Conservation (phyloP, 2,888 invertebrate genomes). For the Mermis nigrescens region DNA sequence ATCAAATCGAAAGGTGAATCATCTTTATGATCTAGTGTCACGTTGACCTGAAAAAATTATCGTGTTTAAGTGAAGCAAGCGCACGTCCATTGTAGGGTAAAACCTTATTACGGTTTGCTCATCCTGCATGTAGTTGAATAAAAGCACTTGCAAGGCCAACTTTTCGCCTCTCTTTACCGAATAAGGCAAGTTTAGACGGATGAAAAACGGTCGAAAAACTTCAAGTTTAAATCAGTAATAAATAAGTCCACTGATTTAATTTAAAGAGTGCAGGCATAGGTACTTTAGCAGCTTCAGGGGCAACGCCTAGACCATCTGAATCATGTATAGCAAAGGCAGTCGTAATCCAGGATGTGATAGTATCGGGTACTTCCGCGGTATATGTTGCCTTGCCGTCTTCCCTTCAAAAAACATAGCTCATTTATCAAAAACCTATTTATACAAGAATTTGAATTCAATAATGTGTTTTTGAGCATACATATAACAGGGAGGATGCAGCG, state of each 20-base stretch:
- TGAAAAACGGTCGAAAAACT: conserved; percentile 64
- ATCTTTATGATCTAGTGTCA: conserved; percentile 60
- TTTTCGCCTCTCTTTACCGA: conserved; percentile 72
- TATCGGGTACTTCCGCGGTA: conserved; percentile 52
- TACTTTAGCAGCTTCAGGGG: conserved; percentile 46
- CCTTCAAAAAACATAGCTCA: conserved; percentile 33
- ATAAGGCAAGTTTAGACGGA: conserved; percentile 66
- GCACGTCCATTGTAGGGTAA: conserved; percentile 36
- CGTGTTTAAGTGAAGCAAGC: too few species aligned
- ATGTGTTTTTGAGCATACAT: too few species aligned
- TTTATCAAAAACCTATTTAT: too few species aligned
- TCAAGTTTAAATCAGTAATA: conserved; percentile 42
- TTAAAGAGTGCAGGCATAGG: background rate
- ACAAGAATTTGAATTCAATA: too few species aligned
- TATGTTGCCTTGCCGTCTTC: conserved; percentile 38
- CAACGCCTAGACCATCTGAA: conserved; percentile 53
- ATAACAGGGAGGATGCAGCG: too few species aligned
- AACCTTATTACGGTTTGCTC: conserved; percentile 40
- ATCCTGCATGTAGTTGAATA: conserved; percentile 66
- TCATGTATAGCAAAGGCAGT: conserved; percentile 62
- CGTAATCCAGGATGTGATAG: conserved; percentile 63
- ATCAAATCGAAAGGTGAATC: conserved; percentile 32
- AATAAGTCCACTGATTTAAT: background rate
- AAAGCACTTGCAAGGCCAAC: conserved; percentile 61
- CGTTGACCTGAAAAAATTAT: conserved; percentile 43